phyloP scores from a whole-genome alignment of 1,140 invertebrate genomes.

The Leptopilina boulardi region DNA sequence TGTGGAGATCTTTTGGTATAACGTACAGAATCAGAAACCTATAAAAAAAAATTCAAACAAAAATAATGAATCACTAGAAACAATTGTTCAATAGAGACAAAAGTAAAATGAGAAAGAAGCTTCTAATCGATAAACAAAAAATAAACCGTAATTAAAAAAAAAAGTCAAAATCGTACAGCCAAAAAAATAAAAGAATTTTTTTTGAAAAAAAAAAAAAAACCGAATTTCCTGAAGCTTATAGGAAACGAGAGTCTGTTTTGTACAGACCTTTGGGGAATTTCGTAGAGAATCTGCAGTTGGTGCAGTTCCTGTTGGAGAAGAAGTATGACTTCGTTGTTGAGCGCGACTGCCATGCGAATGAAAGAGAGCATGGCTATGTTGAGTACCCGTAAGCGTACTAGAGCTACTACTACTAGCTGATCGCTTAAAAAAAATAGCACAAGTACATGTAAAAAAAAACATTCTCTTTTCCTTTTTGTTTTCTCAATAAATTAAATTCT shows the following conservation, averaged over 20 bases:
- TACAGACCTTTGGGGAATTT: constrained; percentile 69
- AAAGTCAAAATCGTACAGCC: too few species aligned
- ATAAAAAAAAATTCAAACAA: constrained; percentile 39
- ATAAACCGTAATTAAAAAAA: too few species aligned
- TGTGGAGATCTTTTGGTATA: constrained; percentile 70
- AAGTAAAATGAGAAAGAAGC: neutral
- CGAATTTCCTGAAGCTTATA: neutral
- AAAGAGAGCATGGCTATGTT: constrained; percentile 71
- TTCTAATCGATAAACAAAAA: too few species aligned
- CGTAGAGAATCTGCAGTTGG: constrained; percentile 68
- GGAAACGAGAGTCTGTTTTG: constrained; percentile 28
- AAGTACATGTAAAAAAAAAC: constrained; percentile 21
- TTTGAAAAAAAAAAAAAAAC: neutral
- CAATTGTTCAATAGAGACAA: neutral
- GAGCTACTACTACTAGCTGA: constrained; percentile 71
- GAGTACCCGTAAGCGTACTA: constrained; percentile 71
- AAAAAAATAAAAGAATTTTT: neutral
- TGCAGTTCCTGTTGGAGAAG: constrained; percentile 67
- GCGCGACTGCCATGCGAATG: constrained; percentile 68
- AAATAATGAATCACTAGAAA: neutral
- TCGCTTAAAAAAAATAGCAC: constrained; percentile 58
- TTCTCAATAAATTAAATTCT: neutral
- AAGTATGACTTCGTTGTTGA: constrained; percentile 69
- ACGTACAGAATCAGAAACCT: constrained; percentile 64
- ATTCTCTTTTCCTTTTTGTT: neutral